Evolutionary conservation across 2,797 vertebrate species (phyloP).

Genomic region (Cynopterus sphinx): DNA sequence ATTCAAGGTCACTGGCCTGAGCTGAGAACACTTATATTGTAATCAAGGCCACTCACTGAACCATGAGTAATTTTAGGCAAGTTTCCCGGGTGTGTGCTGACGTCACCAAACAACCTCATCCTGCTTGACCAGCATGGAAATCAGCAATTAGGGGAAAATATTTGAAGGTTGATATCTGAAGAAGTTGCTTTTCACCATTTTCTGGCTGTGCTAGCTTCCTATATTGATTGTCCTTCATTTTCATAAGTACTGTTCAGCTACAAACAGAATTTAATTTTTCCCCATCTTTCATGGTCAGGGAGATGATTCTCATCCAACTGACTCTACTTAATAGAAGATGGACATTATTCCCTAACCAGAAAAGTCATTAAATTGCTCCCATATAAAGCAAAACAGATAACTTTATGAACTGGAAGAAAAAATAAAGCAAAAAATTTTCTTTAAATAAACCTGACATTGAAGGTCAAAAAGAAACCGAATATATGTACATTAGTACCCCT

Average conservation of each 20-base stretch:
- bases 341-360: constrained; percentile 62
- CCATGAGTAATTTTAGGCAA: constrained; percentile 72
- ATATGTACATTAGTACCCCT: background rate
- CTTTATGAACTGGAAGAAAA: constrained; percentile 59
- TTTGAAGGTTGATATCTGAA: constrained; percentile 52
- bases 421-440: constrained; percentile 59
- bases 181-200: constrained; percentile 29
- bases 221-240: constrained; percentile 62
- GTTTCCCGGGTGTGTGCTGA: constrained; percentile 64
- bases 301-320: constrained; percentile 55
- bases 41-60: constrained; percentile 59
- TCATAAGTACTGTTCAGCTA: constrained; percentile 54
- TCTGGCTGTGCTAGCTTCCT: constrained; percentile 24
- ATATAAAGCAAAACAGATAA: constrained; percentile 61
- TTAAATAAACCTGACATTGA: constrained; percentile 66
- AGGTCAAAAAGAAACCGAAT: constrained; percentile 68
- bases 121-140: constrained; percentile 66
- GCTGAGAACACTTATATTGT: constrained; percentile 49
- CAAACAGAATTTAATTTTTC: constrained; percentile 52
- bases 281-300: constrained; percentile 49
- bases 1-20: constrained; percentile 57
- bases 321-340: constrained; percentile 49
- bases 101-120: constrained; percentile 55
- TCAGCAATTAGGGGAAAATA: constrained; percentile 24
- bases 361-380: constrained; percentile 57